Conservation (phyloP, 2,113 vertebrate species). For the Cephalophus harveyi region DNA sequence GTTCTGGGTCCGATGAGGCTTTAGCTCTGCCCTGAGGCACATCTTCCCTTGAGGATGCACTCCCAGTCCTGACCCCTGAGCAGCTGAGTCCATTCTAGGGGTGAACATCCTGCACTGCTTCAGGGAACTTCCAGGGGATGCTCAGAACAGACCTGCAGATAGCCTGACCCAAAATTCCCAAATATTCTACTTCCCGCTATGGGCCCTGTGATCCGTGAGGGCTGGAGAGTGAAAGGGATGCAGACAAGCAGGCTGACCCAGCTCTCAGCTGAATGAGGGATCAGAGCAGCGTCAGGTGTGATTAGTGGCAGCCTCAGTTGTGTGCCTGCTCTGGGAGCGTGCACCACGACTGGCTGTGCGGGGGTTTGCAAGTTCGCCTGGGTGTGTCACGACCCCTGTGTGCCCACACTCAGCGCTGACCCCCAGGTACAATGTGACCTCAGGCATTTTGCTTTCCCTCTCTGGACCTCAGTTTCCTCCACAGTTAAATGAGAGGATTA, state of each 20-base stretch:
- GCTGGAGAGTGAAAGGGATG: not conserved
- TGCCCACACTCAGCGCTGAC: not conserved
- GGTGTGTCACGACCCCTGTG: not conserved
- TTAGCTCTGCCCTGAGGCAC: not conserved
- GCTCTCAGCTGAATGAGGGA: not conserved
- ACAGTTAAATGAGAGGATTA: not conserved
- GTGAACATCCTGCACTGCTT: not conserved
- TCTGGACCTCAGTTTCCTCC: not conserved
- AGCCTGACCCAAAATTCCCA: not conserved
- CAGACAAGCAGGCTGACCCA: not conserved
- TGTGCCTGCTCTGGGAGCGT: not conserved
- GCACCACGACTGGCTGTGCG: rapidly evolving
- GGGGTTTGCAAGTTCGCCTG: not conserved
- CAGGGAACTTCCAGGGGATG: not conserved
- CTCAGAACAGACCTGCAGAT: not conserved
- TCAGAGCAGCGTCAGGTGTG: not conserved
- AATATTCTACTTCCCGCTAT: not conserved
- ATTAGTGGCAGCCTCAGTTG: not conserved
- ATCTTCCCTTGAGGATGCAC: not conserved
- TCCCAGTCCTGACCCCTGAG: not conserved
- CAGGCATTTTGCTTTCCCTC: not conserved
- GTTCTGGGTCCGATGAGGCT: not conserved
- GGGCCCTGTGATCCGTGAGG: not conserved
- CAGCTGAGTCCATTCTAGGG: not conserved
- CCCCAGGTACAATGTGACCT: not conserved